A percentile compares a stretch with the other conserved stretches of the same genome.
Evolutionary conservation across 2,797 vertebrate genomes (phyloP).

Genomic region (Zenarchopterus dispar): DNA sequence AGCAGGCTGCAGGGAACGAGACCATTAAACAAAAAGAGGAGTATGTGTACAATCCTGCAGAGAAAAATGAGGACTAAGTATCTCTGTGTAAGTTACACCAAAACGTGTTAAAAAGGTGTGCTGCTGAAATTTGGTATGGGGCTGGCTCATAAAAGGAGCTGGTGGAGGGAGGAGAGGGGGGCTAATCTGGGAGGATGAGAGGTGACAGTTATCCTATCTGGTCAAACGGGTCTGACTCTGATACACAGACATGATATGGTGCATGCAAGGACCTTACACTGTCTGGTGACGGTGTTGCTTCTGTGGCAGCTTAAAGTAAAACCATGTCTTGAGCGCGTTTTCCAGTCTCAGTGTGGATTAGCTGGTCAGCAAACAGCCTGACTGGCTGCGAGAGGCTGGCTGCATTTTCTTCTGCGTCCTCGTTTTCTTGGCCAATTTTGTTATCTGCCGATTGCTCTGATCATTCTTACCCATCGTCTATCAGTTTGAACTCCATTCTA

Average conservation of each 20-base stretch:
- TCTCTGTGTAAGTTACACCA: conserved; percentile 48
- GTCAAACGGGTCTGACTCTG: conserved; percentile 58
- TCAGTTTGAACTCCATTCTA: conserved; percentile 18
- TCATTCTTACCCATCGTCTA: background rate
- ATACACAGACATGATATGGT: conserved; percentile 14
- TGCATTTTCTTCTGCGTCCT: conserved; percentile 3
- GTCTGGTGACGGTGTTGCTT: conserved; percentile 63
- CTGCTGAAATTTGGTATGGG: conserved; percentile 56
- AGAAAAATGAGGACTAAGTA: conserved; percentile 34
- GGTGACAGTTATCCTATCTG: conserved; percentile 65
- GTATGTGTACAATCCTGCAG: conserved; percentile 49
- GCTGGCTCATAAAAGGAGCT: conserved; percentile 24
- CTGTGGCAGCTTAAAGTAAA: conserved; percentile 48
- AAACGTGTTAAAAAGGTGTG: conserved; percentile 55
- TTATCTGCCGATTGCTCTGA: conserved; percentile 5
- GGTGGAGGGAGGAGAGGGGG: conserved; percentile 16
- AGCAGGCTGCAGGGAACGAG: conserved; percentile 33
- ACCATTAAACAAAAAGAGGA: conserved; percentile 13
- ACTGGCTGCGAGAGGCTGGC: background rate
- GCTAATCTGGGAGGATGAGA: conserved; percentile 62
- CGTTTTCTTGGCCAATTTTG: background rate
- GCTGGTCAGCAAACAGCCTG: conserved; percentile 22
- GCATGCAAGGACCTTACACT: conserved; percentile 61
- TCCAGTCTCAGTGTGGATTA: conserved; percentile 26
- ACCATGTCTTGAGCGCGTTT: conserved; percentile 25